These are phyloP conservation scores for Rhea americana DNA, from an alignment of 2,113 vertebrate genomes.

Conservation along the genomic window DNA sequence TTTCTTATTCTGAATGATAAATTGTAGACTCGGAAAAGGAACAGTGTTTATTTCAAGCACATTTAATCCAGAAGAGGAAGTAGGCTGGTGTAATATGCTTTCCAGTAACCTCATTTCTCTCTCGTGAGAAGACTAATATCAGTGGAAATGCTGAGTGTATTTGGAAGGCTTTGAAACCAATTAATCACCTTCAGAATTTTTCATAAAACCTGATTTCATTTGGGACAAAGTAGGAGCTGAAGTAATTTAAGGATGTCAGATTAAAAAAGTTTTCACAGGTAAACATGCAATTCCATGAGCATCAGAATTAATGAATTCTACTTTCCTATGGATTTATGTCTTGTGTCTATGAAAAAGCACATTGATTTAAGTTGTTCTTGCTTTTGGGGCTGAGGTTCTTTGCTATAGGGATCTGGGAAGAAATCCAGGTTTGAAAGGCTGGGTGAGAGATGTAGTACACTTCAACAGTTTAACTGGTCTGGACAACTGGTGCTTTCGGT, in stretches of 20 bases:
- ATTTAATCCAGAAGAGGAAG: conserved; percentile 47
- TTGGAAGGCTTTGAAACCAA: conserved; percentile 55
- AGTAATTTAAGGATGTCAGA: conserved; percentile 60
- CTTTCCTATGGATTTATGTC: conserved; percentile 22
- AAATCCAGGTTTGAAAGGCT: conserved; percentile 3
- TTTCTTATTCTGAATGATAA: conserved; percentile 29
- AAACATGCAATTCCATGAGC: conserved; percentile 41
- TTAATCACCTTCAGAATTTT: conserved; percentile 59
- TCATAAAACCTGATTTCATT: conserved; percentile 53
- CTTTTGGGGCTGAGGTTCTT: background rate
- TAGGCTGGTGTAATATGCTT: conserved; percentile 30
- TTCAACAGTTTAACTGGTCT: background rate
- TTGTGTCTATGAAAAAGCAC: background rate
- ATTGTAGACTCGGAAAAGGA: conserved; percentile 7
- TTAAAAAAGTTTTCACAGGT: conserved; percentile 63
- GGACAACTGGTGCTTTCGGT: background rate
- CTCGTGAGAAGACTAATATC: conserved; percentile 51
- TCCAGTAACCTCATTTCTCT: conserved; percentile 62
- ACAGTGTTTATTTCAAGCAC: conserved; percentile 41
- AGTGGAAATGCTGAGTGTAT: conserved; percentile 44
- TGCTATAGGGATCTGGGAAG: conserved; percentile 5
- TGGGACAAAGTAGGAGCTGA: conserved; percentile 58
- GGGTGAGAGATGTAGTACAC: background rate
- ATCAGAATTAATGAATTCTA: conserved; percentile 46
- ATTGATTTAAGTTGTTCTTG: background rate